Base-by-base conservation (phyloP, 2,797 vertebrate species). In the Lepilemur septentrionalis region DNA sequence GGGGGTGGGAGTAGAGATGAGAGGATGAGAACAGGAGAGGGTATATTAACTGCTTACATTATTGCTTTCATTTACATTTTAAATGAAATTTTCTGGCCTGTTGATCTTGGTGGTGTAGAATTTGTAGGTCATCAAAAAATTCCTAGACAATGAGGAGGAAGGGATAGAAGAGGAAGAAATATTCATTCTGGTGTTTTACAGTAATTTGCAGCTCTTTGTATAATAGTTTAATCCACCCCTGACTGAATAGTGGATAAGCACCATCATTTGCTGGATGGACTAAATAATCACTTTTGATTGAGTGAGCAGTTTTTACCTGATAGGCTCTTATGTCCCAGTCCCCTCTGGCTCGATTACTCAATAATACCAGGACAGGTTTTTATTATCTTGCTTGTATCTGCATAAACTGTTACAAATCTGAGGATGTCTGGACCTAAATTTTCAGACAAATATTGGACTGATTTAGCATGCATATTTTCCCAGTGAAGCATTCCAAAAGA, bases 351-450 rank as follows among this genome's bases (percentile, higher is more conserved):
- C 84, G 81, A 87, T 94, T 92, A 94, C 96, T 85, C 89, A 95
- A 95, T 94, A 97, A 97, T 96, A 57, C 30, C 57, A 57, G 13
- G 61, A 22, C 50, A 96, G 55, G 55, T 95, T 97, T 98, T 96
- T 93, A 95, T 72, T 97, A 89, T 93, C 76, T 97, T 97, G 91
- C 65, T 96, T 94, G 7, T 94, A 96, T 98, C 97, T 98, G 87
- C 90, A 94, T 98, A 97, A 98, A 98, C 94, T 78, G 15, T 95
- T 97, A 95, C 23, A 94, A 97, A 97, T 96, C 91, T 92, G 84
- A 97, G 88, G 78, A 83, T 96, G 63, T 83, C 95, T 50, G 85
- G 97, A 70, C 69, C 57, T 72, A 96, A 94, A 79, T 55, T 93
- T 93, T 97, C 96, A 96, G 93, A 96, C 93, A 98, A 97, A 97